These are phyloP conservation scores for Synaphobranchus kaupii DNA, from an alignment of 2,797 vertebrate species.

Conservation along the genomic window DNA sequence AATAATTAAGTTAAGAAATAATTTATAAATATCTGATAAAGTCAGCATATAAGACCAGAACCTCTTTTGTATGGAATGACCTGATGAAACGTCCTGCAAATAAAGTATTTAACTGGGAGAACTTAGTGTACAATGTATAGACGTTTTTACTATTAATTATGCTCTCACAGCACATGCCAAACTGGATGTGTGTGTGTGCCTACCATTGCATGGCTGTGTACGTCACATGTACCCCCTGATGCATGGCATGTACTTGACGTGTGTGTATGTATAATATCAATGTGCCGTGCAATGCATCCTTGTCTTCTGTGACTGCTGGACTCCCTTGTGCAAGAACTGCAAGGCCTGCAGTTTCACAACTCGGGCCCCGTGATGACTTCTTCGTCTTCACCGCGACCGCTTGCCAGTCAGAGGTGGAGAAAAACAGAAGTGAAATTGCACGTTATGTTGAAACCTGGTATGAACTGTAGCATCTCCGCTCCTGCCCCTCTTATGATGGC, in stretches of 20 bases:
- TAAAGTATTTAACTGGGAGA: neutral
- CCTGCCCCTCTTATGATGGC: conserved; percentile 57
- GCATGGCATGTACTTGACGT: neutral
- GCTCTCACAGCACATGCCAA: neutral
- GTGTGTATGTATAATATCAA: neutral
- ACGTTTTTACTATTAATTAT: neutral
- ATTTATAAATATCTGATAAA: no score
- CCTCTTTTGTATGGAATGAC: neutral
- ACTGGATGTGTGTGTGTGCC: no score
- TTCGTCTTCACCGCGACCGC: conserved; percentile 67
- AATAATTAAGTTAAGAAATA: no score
- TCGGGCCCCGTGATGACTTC: conserved; percentile 54
- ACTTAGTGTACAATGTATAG: neutral
- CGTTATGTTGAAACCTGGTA: conserved; percentile 75
- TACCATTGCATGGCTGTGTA: neutral
- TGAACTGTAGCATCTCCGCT: conserved; percentile 58
- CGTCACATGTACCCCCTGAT: neutral
- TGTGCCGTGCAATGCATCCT: neutral
- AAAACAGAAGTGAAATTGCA: conserved; percentile 71
- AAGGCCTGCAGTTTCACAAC: conserved; percentile 69
- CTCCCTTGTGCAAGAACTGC: conserved; percentile 64
- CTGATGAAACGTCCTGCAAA: neutral
- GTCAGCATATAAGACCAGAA: neutral
- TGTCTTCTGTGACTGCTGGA: neutral
- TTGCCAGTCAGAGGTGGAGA: conserved; percentile 43